Base-by-base conservation (phyloP, 2,113 vertebrate species). In the Melospiza melodia region DNA sequence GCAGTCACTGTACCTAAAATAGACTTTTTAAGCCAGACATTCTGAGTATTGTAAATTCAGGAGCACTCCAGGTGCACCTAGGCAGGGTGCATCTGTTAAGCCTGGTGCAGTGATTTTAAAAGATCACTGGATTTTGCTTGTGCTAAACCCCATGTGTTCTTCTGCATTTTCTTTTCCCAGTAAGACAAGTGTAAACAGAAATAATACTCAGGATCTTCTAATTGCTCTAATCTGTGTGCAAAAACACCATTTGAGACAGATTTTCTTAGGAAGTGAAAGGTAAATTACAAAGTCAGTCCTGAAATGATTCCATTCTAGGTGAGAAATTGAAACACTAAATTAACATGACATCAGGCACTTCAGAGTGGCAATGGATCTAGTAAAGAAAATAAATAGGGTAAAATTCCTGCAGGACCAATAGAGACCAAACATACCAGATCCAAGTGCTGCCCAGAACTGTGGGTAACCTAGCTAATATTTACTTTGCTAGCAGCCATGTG, bases 31-130 rank as follows among this genome's bases (percentile, higher is more conserved):
- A 93, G 28, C 9, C 71, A 75, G 54, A 27, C 20, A 17, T 61
- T 72, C 57, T 49, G 12, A 58, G 65, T 57, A 41, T 73, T 92
- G 94, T 92, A 89, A 92, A 97, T 84, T 87, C 84, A 96, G 84
- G 62, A 68, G 55, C 48, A 23, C 48, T 75, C 68, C 94, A 92
- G 93, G 95, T 92, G 80, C 6, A 2, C 23, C 73, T 55, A 78
- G 69, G 80, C 84, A 54, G 84, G 89, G 48, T 91, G 84, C 91
- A 93, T 90, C 94, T 95, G 84, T 57, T 84, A 84, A 94, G 61
- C 58, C 52, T 46, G 59, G 81, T 87, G 62, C 73, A 75, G 49
- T 20, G 66, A 73, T 94, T 96, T 94, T 87, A 73, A 76, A 93
- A 72, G 74, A 84, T 82, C 81, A 27, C 46, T 79, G 71, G 84